Evolutionary conservation across 2,113 vertebrate genomes (phyloP).

Genomic region (Cyprinodon brontotheroides): DNA sequence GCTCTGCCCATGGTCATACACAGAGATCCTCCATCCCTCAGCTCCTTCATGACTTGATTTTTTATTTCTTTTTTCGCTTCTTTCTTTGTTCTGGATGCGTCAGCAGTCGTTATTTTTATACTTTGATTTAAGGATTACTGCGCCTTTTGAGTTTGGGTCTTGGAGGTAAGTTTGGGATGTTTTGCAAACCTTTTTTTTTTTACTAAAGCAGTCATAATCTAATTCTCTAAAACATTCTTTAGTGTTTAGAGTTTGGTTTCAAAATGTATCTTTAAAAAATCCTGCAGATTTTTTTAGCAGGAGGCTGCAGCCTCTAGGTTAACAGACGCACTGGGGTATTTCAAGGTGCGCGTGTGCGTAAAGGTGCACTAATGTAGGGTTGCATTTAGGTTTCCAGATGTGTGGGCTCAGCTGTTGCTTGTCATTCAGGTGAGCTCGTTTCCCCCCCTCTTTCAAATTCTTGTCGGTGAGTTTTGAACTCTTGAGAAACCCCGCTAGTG

Average conservation of each 20-base stretch:
- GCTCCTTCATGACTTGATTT: conserved; percentile 19
- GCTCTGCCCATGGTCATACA: conserved; percentile 20
- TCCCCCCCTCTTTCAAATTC: conserved; percentile 16
- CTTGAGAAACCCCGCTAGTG: conserved; percentile 22
- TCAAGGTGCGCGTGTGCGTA: conserved; percentile 42
- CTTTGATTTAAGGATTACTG: conserved; percentile 64
- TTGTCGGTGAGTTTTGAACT: conserved; percentile 16
- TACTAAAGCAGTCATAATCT: not conserved
- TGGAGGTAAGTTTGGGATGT: conserved; percentile 52
- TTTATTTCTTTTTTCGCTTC: conserved; percentile 4
- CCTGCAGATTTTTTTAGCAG: not conserved
- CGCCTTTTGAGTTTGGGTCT: conserved; percentile 12
- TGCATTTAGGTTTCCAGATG: conserved; percentile 81
- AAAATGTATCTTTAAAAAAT: conserved; percentile 1
- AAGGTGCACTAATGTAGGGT: conserved; percentile 57
- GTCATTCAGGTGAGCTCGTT: conserved; percentile 79
- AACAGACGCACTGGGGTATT: not conserved
- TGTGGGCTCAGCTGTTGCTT: conserved; percentile 89
- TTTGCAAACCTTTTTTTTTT: not conserved
- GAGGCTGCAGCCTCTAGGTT: not conserved
- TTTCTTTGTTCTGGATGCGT: conserved; percentile 45
- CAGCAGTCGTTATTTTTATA: conserved; percentile 48
- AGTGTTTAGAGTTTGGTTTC: not conserved
- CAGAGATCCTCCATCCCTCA: conserved; percentile 28
- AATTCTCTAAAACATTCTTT: not conserved